phyloP scores from a whole-genome alignment of 1,140 invertebrate species.

The Cardiocondyla obscurior region DNA sequence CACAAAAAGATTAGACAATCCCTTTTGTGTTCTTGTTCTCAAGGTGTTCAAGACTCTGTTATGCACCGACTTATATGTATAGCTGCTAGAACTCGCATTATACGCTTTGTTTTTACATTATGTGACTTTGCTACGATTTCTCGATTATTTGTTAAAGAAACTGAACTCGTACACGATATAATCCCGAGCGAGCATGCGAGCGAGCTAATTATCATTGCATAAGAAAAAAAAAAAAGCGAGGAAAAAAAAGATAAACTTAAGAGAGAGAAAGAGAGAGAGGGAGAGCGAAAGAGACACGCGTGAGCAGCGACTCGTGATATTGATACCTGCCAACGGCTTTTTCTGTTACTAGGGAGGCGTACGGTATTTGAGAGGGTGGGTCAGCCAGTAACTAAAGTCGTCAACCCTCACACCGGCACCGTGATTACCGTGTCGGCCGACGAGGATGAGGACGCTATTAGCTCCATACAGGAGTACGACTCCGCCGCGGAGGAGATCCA shows the following conservation, averaged over 20 bases:
- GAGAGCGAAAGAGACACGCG: slow-evolving; percentile 15
- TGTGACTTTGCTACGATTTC: neutral
- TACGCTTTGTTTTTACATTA: neutral
- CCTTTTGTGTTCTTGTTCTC: neutral
- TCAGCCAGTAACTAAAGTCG: slow-evolving; percentile 87
- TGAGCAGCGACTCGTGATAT: slow-evolving; percentile 64
- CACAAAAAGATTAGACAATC: neutral
- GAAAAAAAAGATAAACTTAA: slow-evolving; percentile 20
- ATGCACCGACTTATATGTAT: slow-evolving; percentile 7
- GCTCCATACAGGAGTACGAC: slow-evolving; percentile 80
- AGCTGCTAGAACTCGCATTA: slow-evolving; percentile 5
- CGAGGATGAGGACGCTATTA: slow-evolving; percentile 78
- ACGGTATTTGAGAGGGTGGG: slow-evolving; percentile 85
- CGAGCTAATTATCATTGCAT: neutral
- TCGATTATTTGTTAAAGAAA: neutral
- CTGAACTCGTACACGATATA: neutral
- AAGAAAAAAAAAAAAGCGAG: neutral
- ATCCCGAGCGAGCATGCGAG: slow-evolving; percentile 13
- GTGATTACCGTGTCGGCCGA: slow-evolving; percentile 86
- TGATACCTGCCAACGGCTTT: slow-evolving; percentile 90
- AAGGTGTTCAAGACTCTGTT: neutral
- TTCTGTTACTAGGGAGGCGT: slow-evolving; percentile 89
- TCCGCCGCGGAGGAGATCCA: slow-evolving; percentile 82
- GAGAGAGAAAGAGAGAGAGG: neutral
- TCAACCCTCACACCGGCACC: slow-evolving; percentile 88